phyloP scores from a whole-genome alignment of 2,888 invertebrate species.

The Tenodera sinensis region DNA sequence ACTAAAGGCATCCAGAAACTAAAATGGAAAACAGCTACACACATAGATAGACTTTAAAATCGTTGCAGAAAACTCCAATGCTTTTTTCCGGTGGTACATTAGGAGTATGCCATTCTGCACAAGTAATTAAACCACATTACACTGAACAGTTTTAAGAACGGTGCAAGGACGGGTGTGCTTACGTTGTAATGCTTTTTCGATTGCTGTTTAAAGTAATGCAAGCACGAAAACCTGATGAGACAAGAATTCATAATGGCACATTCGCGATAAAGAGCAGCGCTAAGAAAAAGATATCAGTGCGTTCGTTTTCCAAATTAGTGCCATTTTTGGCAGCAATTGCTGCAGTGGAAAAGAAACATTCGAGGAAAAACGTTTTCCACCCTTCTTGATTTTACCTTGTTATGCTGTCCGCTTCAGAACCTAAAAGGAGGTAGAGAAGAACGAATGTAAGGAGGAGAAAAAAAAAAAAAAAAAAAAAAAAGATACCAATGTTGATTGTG shows the following conservation, averaged over 20 bases:
- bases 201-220: not conserved
- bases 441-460: too few relatives aligned
- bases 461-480: not conserved
- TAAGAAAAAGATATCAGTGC: not conserved
- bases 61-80: too few relatives aligned
- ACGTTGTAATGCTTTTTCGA: not conserved
- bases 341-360: not conserved
- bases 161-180: not conserved
- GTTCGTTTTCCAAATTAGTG: not conserved
- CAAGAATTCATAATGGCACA: not conserved
- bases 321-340: not conserved
- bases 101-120: not conserved
- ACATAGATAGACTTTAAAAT: too few relatives aligned
- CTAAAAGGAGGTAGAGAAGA: not conserved
- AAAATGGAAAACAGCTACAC: too few relatives aligned
- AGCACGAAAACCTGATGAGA: not conserved
- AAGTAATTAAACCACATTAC: too few relatives aligned
- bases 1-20: too few relatives aligned
- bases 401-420: not conserved
- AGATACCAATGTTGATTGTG: not conserved
- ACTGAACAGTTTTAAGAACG: not conserved
- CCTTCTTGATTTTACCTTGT: constrained; percentile 4
- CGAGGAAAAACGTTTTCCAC: not conserved
- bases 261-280: not conserved
- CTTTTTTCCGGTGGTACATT: not conserved